These are phyloP conservation scores for Epizoanthus scotinus DNA, from an alignment of 92 coral and sea anemone genomes.

Conservation along the genomic window DNA sequence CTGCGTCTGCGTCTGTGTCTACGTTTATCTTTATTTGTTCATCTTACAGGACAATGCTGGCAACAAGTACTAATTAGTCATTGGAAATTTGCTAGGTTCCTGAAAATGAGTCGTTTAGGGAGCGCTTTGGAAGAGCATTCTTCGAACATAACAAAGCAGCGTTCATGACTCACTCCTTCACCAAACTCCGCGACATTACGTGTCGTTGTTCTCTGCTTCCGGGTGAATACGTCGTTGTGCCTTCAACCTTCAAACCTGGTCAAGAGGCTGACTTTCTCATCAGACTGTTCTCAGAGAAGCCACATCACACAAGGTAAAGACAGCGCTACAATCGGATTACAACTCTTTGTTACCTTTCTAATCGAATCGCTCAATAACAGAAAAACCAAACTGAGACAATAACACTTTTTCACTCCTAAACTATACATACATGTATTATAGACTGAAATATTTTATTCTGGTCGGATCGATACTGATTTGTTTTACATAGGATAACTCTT, in stretches of 20 bases:
- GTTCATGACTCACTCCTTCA: slow-evolving; percentile 78
- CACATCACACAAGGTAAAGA: slow-evolving; percentile 66
- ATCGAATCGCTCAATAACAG: too few relatives aligned
- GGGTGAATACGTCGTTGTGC: slow-evolving; percentile 78
- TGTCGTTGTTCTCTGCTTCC: slow-evolving; percentile 67
- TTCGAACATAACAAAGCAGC: slow-evolving; percentile 79
- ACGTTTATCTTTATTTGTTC: background rate
- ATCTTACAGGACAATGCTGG: slow-evolving; percentile 27
- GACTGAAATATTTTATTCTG: too few relatives aligned
- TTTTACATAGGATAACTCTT: too few relatives aligned
- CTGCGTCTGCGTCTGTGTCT: background rate
- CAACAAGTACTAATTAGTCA: background rate
- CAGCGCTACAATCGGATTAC: too few relatives aligned
- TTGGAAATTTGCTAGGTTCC: slow-evolving; percentile 5
- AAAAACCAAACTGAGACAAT: too few relatives aligned
- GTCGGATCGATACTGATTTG: too few relatives aligned
- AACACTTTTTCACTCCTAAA: too few relatives aligned
- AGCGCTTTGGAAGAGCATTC: slow-evolving; percentile 63
- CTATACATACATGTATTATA: too few relatives aligned
- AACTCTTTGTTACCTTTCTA: too few relatives aligned
- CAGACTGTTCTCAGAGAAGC: slow-evolving; percentile 80
- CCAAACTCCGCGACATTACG: slow-evolving; percentile 78
- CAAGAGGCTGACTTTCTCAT: slow-evolving; percentile 76
- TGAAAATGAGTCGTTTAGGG: slow-evolving; percentile 24
- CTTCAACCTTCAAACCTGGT: slow-evolving; percentile 78